Percentiles rank a stretch among this genome's conserved stretches.
Conservation (phyloP, 2,113 vertebrate genomes). For the Anguilla japonica region DNA sequence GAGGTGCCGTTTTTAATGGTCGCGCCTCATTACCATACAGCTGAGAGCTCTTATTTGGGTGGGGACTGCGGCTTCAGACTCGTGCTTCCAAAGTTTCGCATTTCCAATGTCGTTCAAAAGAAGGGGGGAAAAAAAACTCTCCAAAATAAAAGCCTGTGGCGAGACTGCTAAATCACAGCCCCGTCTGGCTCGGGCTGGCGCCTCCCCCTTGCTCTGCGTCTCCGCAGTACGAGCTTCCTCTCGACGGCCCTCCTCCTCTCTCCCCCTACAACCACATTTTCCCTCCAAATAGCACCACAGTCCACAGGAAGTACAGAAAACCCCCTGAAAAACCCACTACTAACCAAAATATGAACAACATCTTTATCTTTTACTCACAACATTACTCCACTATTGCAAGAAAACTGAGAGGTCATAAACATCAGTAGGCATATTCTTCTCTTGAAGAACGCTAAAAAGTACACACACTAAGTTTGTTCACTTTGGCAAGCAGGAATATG, state of each 20-base stretch:
- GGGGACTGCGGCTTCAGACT: conserved; percentile 58
- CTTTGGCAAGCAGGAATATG: no score
- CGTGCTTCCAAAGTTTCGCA: conserved; percentile 69
- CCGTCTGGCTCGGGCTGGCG: conserved; percentile 34
- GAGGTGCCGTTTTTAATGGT: conserved; percentile 77
- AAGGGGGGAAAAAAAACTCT: conserved; percentile 45
- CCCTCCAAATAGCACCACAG: background rate
- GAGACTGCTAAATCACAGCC: conserved; percentile 48
- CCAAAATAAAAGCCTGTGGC: conserved; percentile 67
- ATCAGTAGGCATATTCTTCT: no score
- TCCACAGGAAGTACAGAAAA: background rate
- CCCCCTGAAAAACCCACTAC: background rate
- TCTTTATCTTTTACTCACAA: background rate
- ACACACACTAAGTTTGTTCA: no score
- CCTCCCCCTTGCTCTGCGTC: conserved; percentile 10
- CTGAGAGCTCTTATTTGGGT: conserved; percentile 72
- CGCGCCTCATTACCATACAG: conserved; percentile 85
- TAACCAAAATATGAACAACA: background rate
- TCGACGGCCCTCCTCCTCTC: background rate
- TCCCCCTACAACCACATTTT: background rate
- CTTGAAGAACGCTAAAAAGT: no score
- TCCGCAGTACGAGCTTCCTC: conserved; percentile 9
- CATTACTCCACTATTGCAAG: background rate
- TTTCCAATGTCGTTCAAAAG: conserved; percentile 70
- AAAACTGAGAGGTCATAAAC: background rate